These are phyloP conservation scores for Stenopsyche tienmushanensis DNA, from an alignment of 1,140 invertebrate genomes.

Conservation along the genomic window DNA sequence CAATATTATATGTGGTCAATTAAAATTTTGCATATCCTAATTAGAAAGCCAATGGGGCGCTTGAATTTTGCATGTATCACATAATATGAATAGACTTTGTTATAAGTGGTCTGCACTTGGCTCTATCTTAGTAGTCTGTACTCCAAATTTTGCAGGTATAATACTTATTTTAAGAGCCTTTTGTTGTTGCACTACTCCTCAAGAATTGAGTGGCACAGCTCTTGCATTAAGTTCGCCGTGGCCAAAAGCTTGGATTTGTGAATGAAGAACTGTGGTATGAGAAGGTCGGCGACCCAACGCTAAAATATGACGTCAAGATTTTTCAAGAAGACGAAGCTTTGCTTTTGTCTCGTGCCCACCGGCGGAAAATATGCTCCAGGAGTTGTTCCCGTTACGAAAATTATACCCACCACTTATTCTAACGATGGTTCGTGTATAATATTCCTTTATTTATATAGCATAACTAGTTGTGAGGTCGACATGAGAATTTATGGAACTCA, in stretches of 20 bases:
- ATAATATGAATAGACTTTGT: too few species aligned
- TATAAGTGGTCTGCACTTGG: neutral
- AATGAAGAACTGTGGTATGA: neutral
- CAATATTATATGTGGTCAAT: too few species aligned
- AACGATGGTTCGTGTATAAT: too few species aligned
- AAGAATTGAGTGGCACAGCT: neutral
- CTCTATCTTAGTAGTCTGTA: neutral
- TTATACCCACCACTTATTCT: too few species aligned
- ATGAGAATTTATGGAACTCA: too few species aligned
- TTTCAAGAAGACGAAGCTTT: slow-evolving; percentile 1
- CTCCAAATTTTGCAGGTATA: slow-evolving; percentile 13
- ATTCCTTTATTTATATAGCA: too few species aligned
- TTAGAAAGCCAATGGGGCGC: too few species aligned
- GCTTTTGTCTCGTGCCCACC: neutral
- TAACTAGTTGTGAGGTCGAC: too few species aligned
- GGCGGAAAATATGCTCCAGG: neutral
- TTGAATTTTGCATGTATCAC: too few species aligned
- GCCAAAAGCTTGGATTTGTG: slow-evolving; percentile 9
- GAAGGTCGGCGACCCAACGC: slow-evolving; percentile 2
- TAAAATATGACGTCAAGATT: slow-evolving; percentile 1
- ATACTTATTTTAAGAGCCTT: slow-evolving; percentile 9
- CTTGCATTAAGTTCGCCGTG: neutral
- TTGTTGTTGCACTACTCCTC: slow-evolving; percentile 4
- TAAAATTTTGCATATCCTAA: too few species aligned
- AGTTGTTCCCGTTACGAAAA: neutral